Evolutionary conservation across 2,797 vertebrate species (phyloP).

Genomic region (Podarcis siculus): DNA sequence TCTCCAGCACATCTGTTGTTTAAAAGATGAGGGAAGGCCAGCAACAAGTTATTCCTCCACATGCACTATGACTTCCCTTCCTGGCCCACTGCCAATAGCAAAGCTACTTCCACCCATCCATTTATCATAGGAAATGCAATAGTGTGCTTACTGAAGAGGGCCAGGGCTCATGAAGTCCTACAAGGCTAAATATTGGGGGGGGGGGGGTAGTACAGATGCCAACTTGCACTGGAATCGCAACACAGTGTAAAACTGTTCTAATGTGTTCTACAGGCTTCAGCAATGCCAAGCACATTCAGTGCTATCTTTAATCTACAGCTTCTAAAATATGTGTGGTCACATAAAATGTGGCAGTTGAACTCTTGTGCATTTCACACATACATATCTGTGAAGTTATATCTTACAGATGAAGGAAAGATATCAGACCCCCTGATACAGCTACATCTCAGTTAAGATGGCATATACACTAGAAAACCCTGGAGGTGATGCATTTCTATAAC

Average conservation of each 20-base stretch:
- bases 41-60: not conserved
- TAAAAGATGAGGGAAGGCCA: rapidly evolving
- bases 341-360: not conserved
- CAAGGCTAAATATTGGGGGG: not conserved
- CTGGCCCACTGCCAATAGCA: not conserved
- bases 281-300: not conserved
- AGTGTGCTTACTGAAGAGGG: not conserved
- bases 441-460: not conserved
- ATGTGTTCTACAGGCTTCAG: not conserved
- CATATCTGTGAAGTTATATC: not conserved
- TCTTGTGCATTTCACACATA: not conserved
- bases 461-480: not conserved
- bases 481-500: not conserved
- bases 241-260: not conserved
- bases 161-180: not conserved
- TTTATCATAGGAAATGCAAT: not conserved
- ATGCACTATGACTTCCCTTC: not conserved
- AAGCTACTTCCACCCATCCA: not conserved
- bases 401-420: not conserved
- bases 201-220: not conserved
- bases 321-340: not conserved
- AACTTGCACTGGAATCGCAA: not conserved
- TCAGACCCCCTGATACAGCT: not conserved
- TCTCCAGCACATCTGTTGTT: not conserved
- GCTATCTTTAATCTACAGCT: not conserved